Evolutionary conservation across 2,797 vertebrate species (phyloP).

Genomic region (Morus bassanus): DNA sequence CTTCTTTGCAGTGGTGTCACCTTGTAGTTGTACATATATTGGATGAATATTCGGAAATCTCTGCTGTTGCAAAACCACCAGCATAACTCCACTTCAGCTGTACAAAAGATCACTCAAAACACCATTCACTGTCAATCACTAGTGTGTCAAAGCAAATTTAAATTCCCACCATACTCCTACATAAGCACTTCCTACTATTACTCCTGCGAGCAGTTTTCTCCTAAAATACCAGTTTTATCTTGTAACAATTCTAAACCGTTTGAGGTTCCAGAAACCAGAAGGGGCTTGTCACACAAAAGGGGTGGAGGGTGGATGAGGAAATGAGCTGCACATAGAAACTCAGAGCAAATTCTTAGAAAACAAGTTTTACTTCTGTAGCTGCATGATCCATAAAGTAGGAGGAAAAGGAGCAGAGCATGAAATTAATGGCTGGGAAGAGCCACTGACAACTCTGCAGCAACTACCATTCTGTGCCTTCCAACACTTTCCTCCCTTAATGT

Average conservation of each 20-base stretch:
- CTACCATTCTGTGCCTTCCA: background rate
- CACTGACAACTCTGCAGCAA: background rate
- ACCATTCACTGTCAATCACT: slow-evolving; percentile 9
- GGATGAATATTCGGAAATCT: background rate
- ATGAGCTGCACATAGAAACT: background rate
- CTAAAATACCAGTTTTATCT: background rate
- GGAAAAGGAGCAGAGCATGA: background rate
- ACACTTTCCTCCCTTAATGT: background rate
- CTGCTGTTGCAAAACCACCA: background rate
- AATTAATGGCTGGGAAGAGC: background rate
- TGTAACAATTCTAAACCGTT: background rate
- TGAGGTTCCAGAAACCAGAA: slow-evolving; percentile 10
- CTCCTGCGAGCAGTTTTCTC: background rate
- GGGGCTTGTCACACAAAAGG: background rate
- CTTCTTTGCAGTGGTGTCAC: background rate
- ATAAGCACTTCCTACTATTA: slow-evolving; percentile 29
- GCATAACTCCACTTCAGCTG: background rate
- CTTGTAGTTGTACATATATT: background rate
- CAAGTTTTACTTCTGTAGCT: background rate
- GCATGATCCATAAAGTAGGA: background rate
- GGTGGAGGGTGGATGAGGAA: background rate
- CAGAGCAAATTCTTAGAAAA: background rate
- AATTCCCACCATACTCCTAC: slow-evolving; percentile 31
- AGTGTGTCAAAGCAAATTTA: slow-evolving; percentile 13
- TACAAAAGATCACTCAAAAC: slow-evolving; percentile 29